Percentiles rank a stretch among this genome's conserved stretches.
These are phyloP conservation scores for Epsilonema sp. DNA, from an alignment of 2,888 invertebrate species.

Conservation along the genomic window DNA sequence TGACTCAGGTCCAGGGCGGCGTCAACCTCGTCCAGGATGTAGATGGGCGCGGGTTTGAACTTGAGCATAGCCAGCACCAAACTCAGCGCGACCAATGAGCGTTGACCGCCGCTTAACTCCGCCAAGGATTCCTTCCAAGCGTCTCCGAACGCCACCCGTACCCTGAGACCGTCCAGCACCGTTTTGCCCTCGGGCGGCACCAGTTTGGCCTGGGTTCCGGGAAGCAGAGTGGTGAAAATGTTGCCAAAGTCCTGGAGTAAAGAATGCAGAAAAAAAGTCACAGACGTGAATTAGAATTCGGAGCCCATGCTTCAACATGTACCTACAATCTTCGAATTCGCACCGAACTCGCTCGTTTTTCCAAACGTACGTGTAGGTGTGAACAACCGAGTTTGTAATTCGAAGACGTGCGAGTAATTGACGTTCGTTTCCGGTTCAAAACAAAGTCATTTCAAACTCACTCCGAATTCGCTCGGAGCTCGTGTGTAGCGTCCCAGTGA, in stretches of 20 bases:
- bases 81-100: slow-evolving; percentile 73
- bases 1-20: slow-evolving; percentile 92
- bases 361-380: no score
- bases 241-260: slow-evolving; percentile 68
- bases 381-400: no score
- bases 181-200: slow-evolving; percentile 44
- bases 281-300: no score
- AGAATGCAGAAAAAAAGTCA: no score
- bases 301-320: no score
- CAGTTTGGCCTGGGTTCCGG: slow-evolving; percentile 71
- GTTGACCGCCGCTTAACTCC: slow-evolving; percentile 73
- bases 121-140: slow-evolving; percentile 86
- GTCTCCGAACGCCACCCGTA: slow-evolving; percentile 71
- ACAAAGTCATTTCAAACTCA: no score
- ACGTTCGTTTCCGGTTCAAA: no score
- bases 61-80: slow-evolving; percentile 83
- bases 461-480: no score
- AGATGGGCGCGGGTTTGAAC: slow-evolving; percentile 91
- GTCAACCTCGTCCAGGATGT: slow-evolving; percentile 96
- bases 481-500: no score
- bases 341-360: no score
- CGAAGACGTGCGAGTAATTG: no score
- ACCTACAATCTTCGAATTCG: no score
- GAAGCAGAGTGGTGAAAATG: slow-evolving; percentile 72
- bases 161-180: slow-evolving; percentile 68